Evolutionary conservation across 37 sponge, comb jelly and placozoan genomes (phyloP), one percentile per base, ranked within the genome.

Genomic region (Crambe crambe): DNA sequence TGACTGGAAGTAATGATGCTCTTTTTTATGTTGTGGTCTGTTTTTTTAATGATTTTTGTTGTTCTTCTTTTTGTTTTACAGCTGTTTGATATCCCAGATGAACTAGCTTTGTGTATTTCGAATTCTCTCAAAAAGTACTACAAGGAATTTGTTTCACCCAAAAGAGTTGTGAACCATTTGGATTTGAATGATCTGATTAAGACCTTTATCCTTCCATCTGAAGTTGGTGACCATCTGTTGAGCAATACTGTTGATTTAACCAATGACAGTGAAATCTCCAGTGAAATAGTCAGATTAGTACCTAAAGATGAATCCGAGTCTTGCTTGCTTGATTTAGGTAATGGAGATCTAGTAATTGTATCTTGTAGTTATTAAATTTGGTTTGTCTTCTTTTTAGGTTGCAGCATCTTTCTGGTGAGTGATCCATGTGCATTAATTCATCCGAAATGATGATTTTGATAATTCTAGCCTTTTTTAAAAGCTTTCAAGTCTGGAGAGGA

Each of bases 321-420:
- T 10, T 2, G 65, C n/a, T 73, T 82, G 65, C 42, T 72, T 18
- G 73, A 64, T 37, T 30, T 73, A 27, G 74, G 82, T 82, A 40
- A 26, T 32, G 5, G 36, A 62, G 64, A 26, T 9, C n/a, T 26
- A 21, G n/a, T n/a, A n/a, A n/a, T n/a, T 27, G 64, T 62, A 20
- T 68, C 30, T 68, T 29, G 21, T 68, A 15, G 61, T 60, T 60
- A 60, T 60, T 60, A 20, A 68, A 62, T 23, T 26, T 9, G 40
- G 6, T 68, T 8, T 18, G 6, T 31, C 27, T 26, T 31, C 21
- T 73, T 34, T 73, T 44, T 42, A 8, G 21, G 38, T 18, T 65
- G 39, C 58, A 83, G 83, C 75, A 36, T 83, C 12, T 83, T 83
- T 51, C n/a, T 73, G 68, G 83, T 83, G 34, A 51, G 83, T 56